These are phyloP conservation scores for Ciconia boyciana DNA, from an alignment of 2,113 vertebrate species.

Conservation along the genomic window DNA sequence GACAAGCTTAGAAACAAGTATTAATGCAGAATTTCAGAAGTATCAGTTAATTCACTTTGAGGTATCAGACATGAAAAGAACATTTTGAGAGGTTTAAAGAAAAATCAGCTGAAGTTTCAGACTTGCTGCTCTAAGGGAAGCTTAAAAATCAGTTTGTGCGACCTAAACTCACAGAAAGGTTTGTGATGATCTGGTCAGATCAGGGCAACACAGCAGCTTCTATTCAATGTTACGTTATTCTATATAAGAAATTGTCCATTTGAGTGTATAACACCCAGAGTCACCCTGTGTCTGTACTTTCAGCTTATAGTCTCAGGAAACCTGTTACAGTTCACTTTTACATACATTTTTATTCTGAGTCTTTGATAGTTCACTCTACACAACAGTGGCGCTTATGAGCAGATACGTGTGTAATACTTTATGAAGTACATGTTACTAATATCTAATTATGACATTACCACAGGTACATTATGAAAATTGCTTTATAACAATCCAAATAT, in stretches of 20 bases:
- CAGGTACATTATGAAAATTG: not conserved
- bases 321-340: not conserved
- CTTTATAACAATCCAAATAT: not conserved
- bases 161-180: not conserved
- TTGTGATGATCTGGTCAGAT: not conserved
- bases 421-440: not conserved
- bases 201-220: not conserved
- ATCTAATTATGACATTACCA: not conserved
- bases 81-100: not conserved
- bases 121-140: not conserved
- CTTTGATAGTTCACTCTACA: not conserved
- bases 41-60: not conserved
- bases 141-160: not conserved
- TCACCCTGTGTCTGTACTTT: not conserved
- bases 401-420: not conserved
- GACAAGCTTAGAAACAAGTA: not conserved
- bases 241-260: not conserved
- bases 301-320: not conserved
- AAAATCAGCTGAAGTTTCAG: not conserved
- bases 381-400: not conserved
- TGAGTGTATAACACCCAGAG: not conserved
- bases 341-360: not conserved
- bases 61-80: not conserved
- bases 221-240: not conserved
- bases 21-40: not conserved